Base-by-base conservation (phyloP, 1,140 invertebrate genomes). In the Lordiphosa stackelbergi region DNA sequence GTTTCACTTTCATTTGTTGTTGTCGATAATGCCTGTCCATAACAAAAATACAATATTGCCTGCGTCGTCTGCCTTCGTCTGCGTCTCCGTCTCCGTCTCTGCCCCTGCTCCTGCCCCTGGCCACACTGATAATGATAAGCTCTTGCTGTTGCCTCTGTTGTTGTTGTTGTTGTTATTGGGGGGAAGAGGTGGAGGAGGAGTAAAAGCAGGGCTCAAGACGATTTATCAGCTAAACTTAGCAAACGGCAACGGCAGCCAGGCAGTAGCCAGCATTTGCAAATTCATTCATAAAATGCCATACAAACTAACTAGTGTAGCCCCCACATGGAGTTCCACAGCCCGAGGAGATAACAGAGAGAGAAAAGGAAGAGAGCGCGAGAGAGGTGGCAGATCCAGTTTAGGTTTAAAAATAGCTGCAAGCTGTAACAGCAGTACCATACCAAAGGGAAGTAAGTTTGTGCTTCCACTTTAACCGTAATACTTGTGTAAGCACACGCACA, bases 221-320 rank as follows among this genome's bases (percentile, higher is more conserved):
- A 60, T 79, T 79, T 79, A 79, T 79, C 74, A 79, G 66, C 66
- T 63, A 66, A 69, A 37, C 57, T 58, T 43, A 60, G 45, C 36
- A 19, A 24, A 19, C 19, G 19, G 19, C 19, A 19, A 19, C 24
- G 53, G 54, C 46, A 54, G 16, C 51, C 47, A 28, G 22, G 36
- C 10, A 46, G 38, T 34, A 55, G 53, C 31, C 53, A 63, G 41
- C 19, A 51, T 13, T 43, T 63, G 68, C 73, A 59, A 8, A 70
- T 77, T 79, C 74, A 79, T 79, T 79, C 74, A 79, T 79, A 60
- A 79, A 73, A 59, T 56, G 56, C 48, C 66, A 57, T 56, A 65
- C 28, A 42, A 47, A 28, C 49, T 24, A 68, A 69, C 31, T 55
- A 31, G 28, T 8, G 28, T 8, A 31, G 53, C 22, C 42, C 61